Evolutionary conservation across 2,888 invertebrate species (phyloP).

Genomic region (Drosophila atripex): DNA sequence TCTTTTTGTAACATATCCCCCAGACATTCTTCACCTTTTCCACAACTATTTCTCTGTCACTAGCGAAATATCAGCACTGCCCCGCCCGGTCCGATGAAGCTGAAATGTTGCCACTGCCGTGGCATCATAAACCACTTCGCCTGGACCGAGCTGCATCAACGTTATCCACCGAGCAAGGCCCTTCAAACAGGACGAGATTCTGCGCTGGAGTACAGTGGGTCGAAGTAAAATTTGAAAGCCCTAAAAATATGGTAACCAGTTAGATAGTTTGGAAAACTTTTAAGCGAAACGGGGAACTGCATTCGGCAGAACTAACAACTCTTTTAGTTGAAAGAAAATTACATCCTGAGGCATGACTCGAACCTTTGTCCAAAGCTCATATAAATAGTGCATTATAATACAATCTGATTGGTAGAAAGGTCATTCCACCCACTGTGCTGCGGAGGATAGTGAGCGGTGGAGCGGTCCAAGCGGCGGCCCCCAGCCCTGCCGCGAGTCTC

Average conservation of each 20-base stretch:
- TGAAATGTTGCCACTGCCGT: conserved; percentile 31
- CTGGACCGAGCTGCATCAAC: conserved; percentile 56
- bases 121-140: conserved; percentile 48
- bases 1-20: conserved; percentile 4
- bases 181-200: conserved; percentile 37
- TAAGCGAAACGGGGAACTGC: too few species aligned
- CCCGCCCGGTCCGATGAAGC: conserved; percentile 29
- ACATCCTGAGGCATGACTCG: too few species aligned
- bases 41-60: conserved; percentile 14
- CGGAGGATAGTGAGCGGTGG: conserved; percentile 5
- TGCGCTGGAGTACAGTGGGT: conserved; percentile 8
- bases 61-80: not conserved
- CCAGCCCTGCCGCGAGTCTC: conserved; percentile 46
- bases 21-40: conserved; percentile 25
- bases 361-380: not conserved
- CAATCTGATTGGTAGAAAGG: not conserved
- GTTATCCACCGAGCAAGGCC: conserved; percentile 48
- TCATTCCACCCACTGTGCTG: conserved; percentile 19
- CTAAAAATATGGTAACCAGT: too few species aligned
- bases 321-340: too few species aligned
- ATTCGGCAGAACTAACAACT: too few species aligned
- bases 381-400: not conserved
- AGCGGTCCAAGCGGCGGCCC: conserved; percentile 29
- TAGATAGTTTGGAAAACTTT: too few species aligned
- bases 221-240: not conserved